Evolutionary conservation across 1,140 invertebrate genomes (phyloP).

Genomic region (Macrocentrus cingulum): DNA sequence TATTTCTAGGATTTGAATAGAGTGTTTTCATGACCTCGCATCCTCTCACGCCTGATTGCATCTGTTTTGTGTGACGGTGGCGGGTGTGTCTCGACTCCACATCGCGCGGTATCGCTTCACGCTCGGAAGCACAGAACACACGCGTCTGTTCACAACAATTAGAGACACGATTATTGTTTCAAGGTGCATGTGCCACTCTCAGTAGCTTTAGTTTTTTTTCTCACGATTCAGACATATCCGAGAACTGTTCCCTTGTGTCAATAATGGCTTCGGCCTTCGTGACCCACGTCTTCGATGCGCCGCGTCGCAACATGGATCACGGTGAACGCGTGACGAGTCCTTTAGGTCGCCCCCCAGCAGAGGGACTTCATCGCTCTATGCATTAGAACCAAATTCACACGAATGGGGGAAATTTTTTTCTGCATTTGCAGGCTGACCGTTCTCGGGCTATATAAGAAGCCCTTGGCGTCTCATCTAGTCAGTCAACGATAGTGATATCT

Average conservation of each 20-base stretch:
- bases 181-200: constrained; percentile 2
- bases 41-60: constrained; percentile 7
- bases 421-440: constrained; percentile 1
- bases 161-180: constrained; percentile 14
- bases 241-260: constrained; percentile 3
- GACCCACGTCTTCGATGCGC: constrained; percentile 11
- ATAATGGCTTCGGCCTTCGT: constrained; percentile 47
- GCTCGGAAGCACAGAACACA: constrained; percentile 39
- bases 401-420: constrained; percentile 15
- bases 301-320: constrained; percentile 18
- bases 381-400: background rate
- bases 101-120: constrained; percentile 35
- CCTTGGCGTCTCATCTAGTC: constrained; percentile 34
- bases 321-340: constrained; percentile 27
- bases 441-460: constrained; percentile 46
- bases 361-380: constrained; percentile 1
- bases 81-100: constrained; percentile 24
- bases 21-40: constrained; percentile 8
- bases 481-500: constrained; percentile 45
- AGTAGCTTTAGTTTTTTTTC: constrained; percentile 36
- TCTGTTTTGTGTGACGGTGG: constrained; percentile 10
- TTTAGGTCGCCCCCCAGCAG: background rate
- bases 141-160: constrained; percentile 4
- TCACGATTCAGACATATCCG: constrained; percentile 45
- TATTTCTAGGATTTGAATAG: background rate